Evolutionary conservation across 2,888 invertebrate genomes (phyloP).

Genomic region (Tridacna crocea): DNA sequence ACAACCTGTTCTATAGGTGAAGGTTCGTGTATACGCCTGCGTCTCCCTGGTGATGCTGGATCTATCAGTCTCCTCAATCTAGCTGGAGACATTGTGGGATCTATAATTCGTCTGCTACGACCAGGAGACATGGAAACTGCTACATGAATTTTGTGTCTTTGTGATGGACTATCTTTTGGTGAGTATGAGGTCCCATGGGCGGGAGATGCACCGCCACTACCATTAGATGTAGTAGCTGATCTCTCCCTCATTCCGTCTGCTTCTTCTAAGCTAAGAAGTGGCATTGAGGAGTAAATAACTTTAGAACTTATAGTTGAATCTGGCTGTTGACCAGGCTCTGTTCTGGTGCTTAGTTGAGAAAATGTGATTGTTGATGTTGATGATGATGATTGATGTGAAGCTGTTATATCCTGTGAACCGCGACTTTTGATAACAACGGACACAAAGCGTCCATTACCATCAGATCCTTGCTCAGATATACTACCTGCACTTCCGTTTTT

Average conservation of each 20-base stretch:
- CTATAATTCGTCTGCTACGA: conserved; percentile 52
- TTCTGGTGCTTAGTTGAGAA: conserved; percentile 54
- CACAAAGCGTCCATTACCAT: conserved; percentile 57
- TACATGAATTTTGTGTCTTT: conserved; percentile 64
- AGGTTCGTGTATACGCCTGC: conserved; percentile 50
- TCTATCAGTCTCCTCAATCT: conserved; percentile 50
- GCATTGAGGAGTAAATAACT: conserved; percentile 74
- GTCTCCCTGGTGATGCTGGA: conserved; percentile 49
- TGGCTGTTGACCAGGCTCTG: conserved; percentile 60
- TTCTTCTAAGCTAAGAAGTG: conserved; percentile 67
- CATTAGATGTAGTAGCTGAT: conserved; percentile 63
- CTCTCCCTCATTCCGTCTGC: conserved; percentile 66
- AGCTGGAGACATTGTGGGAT: conserved; percentile 58
- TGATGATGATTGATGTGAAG: conserved; percentile 62
- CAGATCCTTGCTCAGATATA: conserved; percentile 37
- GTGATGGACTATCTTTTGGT: conserved; percentile 54
- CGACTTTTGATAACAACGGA: conserved; percentile 38
- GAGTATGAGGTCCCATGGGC: conserved; percentile 37
- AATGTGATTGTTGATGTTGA: conserved; percentile 66
- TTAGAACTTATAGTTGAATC: conserved; percentile 69
- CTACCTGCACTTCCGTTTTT: conserved; percentile 53
- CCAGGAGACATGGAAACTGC: conserved; percentile 66
- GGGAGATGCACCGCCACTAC: conserved; percentile 29
- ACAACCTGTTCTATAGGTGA: conserved; percentile 54
- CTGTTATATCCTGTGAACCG: conserved; percentile 53